Evolutionary conservation across 2,888 invertebrate genomes (phyloP), one percentile per base, ranked within the genome.

Genomic region (Drosophila histrio): DNA sequence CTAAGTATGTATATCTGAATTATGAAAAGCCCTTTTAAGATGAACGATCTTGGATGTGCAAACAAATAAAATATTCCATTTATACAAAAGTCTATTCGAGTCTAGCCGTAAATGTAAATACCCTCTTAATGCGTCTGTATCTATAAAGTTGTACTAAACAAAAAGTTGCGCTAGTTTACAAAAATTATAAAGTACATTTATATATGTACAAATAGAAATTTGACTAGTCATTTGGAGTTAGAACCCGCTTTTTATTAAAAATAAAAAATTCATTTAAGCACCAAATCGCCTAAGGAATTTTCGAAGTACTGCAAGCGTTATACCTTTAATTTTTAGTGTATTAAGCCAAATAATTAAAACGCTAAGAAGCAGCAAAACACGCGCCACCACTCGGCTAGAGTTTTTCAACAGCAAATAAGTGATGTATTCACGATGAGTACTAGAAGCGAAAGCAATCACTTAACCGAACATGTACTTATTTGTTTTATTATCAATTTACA

Each of bases 311-410:
- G 34, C 28, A 65, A 59, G 57, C 6, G 47, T 53, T 52, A 56
- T 50, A 57, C 59, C 49, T 63, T 43, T 24, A 7, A 28, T 41
- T 24, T 41, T 21, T 38, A 69, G 57, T 32, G 70, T 56, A 62
- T 57, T 13, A 5, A 30, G 53, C 24, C 28, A 36, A 72, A 62
- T 49, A 66, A 49, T 56, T 56, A 36, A 68, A 69, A 19, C 49
- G 17, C 71, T 75, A 38, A 4, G 38, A 56, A 61, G 36, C 32
- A 32, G 1, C 39, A 77, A 41, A 54, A 54, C 77, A 76, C 60
- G 77, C 53, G 77, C 24, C 80, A 44, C 30, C 74, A 76, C 77
- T 76, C 22, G 52, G 59, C 74, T 64, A 77, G 72, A 74, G n/a
- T 79, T 86, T 72, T 75, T 72, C 38, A 77, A 65, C 43, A 21